Percentiles rank a stretch among this genome's conserved stretches.
Conservation (phyloP, 2,113 vertebrate species). For the Cairina moschata region DNA sequence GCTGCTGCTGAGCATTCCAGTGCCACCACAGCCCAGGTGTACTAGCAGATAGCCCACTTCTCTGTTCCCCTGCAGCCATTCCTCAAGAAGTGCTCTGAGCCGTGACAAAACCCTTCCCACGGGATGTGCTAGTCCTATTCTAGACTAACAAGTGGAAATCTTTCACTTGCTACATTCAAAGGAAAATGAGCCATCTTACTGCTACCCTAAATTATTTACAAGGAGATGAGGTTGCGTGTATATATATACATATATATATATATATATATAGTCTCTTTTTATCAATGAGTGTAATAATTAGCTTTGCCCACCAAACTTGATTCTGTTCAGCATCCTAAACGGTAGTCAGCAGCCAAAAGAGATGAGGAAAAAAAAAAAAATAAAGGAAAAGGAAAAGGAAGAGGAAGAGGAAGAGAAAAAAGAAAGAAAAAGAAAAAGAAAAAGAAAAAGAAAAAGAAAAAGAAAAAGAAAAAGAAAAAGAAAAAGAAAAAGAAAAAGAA, state of each 20-base stretch:
- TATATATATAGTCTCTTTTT: no score
- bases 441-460: no score
- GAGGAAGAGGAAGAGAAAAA: no score
- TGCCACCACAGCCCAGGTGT: no score
- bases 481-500: no score
- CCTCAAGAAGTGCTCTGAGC: background rate
- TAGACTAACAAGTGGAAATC: background rate
- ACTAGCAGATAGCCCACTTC: background rate
- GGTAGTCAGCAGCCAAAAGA: background rate
- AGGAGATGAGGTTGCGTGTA: background rate
- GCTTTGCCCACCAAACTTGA: background rate
- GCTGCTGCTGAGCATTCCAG: accelerated
- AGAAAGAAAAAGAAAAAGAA: no score
- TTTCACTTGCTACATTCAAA: accelerated
- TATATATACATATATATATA: background rate
- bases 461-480: no score
- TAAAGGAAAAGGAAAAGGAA: no score
- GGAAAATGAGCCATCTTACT: background rate
- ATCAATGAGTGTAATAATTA: no score
- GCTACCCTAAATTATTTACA: no score
- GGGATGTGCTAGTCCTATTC: background rate
- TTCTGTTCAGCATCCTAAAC: background rate
- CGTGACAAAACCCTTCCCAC: background rate
- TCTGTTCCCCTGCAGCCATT: background rate
- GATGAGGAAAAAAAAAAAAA: no score